Evolutionary conservation across 2,888 invertebrate genomes (phyloP).

Genomic region (Liodrosophila aerea): DNA sequence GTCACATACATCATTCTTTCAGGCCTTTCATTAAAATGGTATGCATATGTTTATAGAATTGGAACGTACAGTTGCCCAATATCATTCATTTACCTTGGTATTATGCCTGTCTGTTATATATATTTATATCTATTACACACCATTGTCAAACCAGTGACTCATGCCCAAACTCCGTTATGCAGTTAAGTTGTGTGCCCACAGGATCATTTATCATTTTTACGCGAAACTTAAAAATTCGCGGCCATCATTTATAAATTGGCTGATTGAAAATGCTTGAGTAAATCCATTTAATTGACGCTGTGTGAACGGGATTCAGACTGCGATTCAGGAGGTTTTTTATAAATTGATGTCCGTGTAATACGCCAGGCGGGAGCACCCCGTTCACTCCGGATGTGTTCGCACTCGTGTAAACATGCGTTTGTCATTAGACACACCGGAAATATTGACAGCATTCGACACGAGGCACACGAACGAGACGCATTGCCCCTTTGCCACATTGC

Average conservation of each 20-base stretch:
- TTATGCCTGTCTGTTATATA: no score
- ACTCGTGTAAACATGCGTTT: conserved; percentile 78
- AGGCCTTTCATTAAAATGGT: no score
- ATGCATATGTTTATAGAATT: no score
- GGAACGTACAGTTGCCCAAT: no score
- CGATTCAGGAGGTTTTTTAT: conserved; percentile 28
- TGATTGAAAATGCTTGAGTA: conserved; percentile 68
- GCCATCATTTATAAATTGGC: conserved; percentile 75
- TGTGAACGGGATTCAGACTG: conserved; percentile 3
- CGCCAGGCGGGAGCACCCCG: conserved; percentile 51
- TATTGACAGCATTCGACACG: conserved; percentile 73
- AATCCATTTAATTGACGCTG: conserved; percentile 72
- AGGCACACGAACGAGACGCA: conserved; percentile 62
- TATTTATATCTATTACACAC: background rate
- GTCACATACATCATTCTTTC: no score
- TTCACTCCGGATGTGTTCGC: conserved; percentile 71
- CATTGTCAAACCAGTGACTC: background rate
- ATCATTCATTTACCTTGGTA: no score
- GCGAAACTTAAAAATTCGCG: conserved; percentile 42
- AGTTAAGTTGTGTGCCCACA: conserved; percentile 33
- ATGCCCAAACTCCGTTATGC: conserved; percentile 7
- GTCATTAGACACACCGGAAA: conserved; percentile 78
- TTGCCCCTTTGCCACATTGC: background rate
- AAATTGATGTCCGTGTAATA: conserved; percentile 67
- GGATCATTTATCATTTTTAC: conserved; percentile 54